These are phyloP conservation scores for Protobothrops flavoviridis DNA, from an alignment of 2,113 vertebrate species.

Conservation along the genomic window DNA sequence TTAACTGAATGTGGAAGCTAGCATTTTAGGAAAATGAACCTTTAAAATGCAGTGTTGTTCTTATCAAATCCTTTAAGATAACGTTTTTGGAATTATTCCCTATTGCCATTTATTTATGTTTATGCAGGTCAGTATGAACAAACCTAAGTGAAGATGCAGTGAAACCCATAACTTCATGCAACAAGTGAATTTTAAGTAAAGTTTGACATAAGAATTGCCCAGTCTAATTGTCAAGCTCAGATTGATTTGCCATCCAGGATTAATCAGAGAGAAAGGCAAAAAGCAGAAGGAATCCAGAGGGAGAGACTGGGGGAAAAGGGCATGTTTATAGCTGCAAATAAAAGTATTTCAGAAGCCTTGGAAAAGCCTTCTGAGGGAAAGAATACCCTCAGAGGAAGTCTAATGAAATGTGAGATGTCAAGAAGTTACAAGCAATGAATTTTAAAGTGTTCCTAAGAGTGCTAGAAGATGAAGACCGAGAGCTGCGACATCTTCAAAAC, in stretches of 20 bases:
- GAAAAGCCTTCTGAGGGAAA: background rate
- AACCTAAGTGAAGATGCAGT: background rate
- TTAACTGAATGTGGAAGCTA: background rate
- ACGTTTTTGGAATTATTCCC: background rate
- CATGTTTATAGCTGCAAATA: background rate
- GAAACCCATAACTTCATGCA: background rate
- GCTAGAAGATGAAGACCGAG: background rate
- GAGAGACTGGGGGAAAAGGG: background rate
- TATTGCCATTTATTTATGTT: background rate
- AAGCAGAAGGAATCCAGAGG: background rate
- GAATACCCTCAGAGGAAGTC: background rate
- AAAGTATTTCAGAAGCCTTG: background rate
- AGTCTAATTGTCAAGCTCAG: background rate
- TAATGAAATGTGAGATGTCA: background rate
- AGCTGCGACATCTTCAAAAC: background rate
- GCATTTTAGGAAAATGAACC: background rate
- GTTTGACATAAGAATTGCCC: background rate
- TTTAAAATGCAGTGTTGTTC: background rate
- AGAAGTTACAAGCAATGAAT: background rate
- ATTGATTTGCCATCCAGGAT: background rate
- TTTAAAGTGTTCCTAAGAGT: background rate
- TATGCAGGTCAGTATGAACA: background rate
- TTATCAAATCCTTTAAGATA: background rate
- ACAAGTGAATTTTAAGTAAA: constrained; percentile 8
- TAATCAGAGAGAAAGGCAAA: background rate